These are phyloP conservation scores for Rostratula benghalensis DNA, from an alignment of 2,113 vertebrate genomes.

Conservation along the genomic window DNA sequence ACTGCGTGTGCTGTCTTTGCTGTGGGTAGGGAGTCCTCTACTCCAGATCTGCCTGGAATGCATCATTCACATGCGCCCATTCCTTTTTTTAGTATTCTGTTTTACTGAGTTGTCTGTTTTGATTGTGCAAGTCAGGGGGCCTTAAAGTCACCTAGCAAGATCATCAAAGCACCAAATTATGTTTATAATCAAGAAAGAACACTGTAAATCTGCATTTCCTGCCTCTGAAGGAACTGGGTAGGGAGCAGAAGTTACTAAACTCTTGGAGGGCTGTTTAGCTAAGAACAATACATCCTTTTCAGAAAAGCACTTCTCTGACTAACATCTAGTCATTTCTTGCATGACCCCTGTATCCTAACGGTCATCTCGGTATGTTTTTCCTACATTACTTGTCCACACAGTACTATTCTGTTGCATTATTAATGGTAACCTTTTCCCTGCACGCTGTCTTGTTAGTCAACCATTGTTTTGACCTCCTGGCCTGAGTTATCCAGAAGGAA, in stretches of 20 bases:
- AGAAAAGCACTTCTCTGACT: neutral
- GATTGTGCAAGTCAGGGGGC: neutral
- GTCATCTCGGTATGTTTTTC: constrained; percentile 12
- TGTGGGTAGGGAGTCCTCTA: neutral
- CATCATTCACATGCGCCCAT: neutral
- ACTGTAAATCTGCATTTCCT: neutral
- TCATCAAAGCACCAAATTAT: neutral
- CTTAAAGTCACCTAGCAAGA: neutral
- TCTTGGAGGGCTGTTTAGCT: neutral
- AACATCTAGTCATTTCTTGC: neutral
- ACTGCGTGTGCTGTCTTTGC: neutral
- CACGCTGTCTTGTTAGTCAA: constrained; percentile 50
- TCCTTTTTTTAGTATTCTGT: neutral
- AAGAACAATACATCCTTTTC: neutral
- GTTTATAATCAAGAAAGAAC: neutral
- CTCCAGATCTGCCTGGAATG: neutral
- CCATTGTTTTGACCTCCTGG: constrained; percentile 28
- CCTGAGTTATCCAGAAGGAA: constrained; percentile 34
- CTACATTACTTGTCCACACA: constrained; percentile 1
- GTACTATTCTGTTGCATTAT: constrained; percentile 57
- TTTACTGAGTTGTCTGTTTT: neutral
- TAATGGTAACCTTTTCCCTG: constrained; percentile 58
- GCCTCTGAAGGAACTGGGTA: neutral
- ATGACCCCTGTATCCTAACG: neutral
- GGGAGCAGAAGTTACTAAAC: neutral